Evolutionary conservation across 2,888 invertebrate genomes (phyloP).

Genomic region (Azorinus chamasolen): DNA sequence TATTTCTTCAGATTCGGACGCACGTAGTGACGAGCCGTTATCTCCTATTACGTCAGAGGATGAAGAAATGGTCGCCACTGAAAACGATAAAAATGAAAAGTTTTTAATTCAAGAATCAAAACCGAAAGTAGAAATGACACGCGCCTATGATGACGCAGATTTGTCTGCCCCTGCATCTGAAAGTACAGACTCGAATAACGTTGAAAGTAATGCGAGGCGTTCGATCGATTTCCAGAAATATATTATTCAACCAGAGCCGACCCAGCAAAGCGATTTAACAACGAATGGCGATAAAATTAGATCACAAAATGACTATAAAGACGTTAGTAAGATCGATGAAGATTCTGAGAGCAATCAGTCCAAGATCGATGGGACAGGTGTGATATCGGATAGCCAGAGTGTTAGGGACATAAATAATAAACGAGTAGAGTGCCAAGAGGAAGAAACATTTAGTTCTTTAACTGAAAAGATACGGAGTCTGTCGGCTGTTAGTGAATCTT

Average conservation of each 20-base stretch:
- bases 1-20: constrained; percentile 52
- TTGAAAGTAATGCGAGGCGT: constrained; percentile 19
- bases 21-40: constrained; percentile 45
- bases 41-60: constrained; percentile 61
- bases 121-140: neutral
- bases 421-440: too few species aligned
- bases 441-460: too few species aligned
- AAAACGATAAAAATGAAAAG: too few species aligned
- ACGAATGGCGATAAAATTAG: neutral
- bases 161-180: constrained; percentile 17
- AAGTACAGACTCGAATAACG: constrained; percentile 12
- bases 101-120: neutral
- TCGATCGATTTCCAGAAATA: constrained; percentile 61
- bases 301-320: constrained; percentile 27
- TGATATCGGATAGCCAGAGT: constrained; percentile 29
- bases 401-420: constrained; percentile 56
- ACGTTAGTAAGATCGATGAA: constrained; percentile 31
- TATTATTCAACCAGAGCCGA: constrained; percentile 56
- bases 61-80: constrained; percentile 29
- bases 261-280: too few species aligned
- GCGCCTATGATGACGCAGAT: constrained; percentile 31
- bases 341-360: constrained; percentile 16
- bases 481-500: too few species aligned
- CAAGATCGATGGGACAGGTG: constrained; percentile 43
- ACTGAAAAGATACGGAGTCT: too few species aligned